Base-by-base conservation (phyloP, 2,113 vertebrate species). In the Eonycteris spelaea region DNA sequence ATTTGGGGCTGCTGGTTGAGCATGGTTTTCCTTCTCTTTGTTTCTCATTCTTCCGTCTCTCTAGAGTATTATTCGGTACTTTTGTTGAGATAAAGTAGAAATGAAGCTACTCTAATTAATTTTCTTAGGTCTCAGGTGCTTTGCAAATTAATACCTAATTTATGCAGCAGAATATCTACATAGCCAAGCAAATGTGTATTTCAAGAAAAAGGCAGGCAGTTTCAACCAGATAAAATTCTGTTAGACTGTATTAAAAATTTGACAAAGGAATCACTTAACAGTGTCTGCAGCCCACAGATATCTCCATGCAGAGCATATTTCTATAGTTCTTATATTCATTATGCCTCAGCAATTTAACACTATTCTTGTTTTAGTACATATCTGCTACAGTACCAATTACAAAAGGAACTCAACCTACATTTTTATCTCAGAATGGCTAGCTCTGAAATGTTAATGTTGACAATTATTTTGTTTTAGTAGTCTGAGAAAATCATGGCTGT, bases 111-210 rank as follows among this genome's bases (percentile, higher is more conserved):
- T 89, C 16, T 70, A 88, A 57, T 95, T 93, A 83, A 61, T 83
- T 91, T 95, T 90, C 51, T 70, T 77, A 87, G 51, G 33, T 77
- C 57, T 70, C 68, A 73, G 38, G 48, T 61, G 48, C 63, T 71
- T 96, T 86, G 43, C 57, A 92, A 86, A 82, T 89, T 97, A 86
- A 71, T 92, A 63, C 19, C 91, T 91, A 55, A 80, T 89, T 78
- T 92, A 91, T 59, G 61, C 18, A 88, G 48, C 33, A 71, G 26
- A 94, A 30, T 93, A 90, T 87, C 73, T 77, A 7, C 13, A 75
- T 61, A 87, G 63, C 75, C 75, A 84, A 94, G 35, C 21, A 95
- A 87, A 90, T 7, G 35, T 14, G 14, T 78, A 78, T 82, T 94
- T 94, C 9, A 77, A 90, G 71, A 71, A 93, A 94, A 71, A 55